Evolutionary conservation across 1,140 invertebrate species (phyloP), one percentile per base, ranked within the genome.

Genomic region (Tribolium madens): DNA sequence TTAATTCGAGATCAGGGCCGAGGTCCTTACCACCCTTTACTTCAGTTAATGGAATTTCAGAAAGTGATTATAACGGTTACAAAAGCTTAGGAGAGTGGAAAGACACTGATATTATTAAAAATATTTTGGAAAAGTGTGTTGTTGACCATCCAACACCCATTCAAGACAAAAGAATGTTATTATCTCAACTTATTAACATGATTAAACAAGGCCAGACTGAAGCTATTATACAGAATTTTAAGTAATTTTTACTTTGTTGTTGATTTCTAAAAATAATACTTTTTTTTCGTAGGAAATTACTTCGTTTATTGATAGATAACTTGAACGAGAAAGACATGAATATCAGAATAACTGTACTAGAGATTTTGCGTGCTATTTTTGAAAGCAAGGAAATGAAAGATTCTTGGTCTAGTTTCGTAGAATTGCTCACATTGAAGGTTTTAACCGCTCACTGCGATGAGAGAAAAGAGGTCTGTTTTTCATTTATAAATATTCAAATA

Each of bases 381-480:
- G 90, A 93, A 78, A 91, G 92, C 72, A 89, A 91, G 33, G 90
- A 93, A 82, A 91, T 97, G 83, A 86, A 93, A 10, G 87, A 91
- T 76, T 91, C 91, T 75, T 97, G 97, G 89, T 89, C 92, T 48
- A 91, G 92, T 81, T 98, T 95, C 86, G 91, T 95, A 14, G 96
- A 98, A 87, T 88, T 98, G 5, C 92, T 97, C 13, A 91, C 97
- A 60, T 86, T 98, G 14, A 94, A 94, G 86, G 92, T 98, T 12
- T 90, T 98, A 74, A 91, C 95, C 82, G 93, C 94, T 76, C 95
- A 97, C 86, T 93, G 92, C 79, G 90, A 93, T 79, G 87, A 90
- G 70, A 92, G 91, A 82, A 92, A 93, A 85, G 93, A 95, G 87
- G 93, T 95, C 10, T 57, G 18, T 26, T 5, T 26, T 26, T 26